Evolutionary conservation across 2,888 invertebrate species (phyloP).

Genomic region (Stenurella melanura): DNA sequence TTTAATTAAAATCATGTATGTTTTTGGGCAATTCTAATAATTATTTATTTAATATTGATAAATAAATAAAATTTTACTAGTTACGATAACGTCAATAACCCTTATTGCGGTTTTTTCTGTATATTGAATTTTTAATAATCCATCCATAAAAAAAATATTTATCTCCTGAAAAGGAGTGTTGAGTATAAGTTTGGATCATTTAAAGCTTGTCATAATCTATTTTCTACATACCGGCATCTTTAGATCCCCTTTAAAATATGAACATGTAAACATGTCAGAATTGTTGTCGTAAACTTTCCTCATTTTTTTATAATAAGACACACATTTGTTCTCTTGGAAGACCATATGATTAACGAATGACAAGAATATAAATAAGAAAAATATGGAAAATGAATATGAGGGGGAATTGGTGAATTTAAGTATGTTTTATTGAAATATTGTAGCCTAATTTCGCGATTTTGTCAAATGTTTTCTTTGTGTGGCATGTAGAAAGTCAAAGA

Average conservation of each 20-base stretch:
- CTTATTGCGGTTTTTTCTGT: too few relatives aligned
- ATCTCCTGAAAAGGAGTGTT: conserved; percentile 7
- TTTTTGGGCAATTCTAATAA: not conserved
- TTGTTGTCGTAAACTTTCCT: conserved; percentile 2
- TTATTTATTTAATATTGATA: not conserved
- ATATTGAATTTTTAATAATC: not conserved
- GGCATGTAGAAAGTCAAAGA: too few relatives aligned
- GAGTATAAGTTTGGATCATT: not conserved
- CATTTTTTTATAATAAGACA: not conserved
- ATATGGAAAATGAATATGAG: too few relatives aligned
- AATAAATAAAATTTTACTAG: not conserved
- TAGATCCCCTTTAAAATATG: not conserved
- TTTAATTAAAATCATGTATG: not conserved
- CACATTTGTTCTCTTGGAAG: not conserved
- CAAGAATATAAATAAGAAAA: too few relatives aligned
- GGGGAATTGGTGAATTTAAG: too few relatives aligned
- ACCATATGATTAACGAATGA: too few relatives aligned
- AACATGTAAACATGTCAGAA: conserved; percentile 24
- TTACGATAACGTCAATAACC: not conserved
- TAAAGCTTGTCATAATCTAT: conserved; percentile 25
- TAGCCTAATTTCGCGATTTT: too few relatives aligned
- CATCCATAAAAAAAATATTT: conserved; percentile 5
- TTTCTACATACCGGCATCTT: conserved; percentile 16
- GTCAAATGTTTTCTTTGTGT: too few relatives aligned
- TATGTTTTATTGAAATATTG: too few relatives aligned